These are phyloP conservation scores for Miniopterus natalensis DNA, from an alignment of 2,113 vertebrate species.

Conservation along the genomic window DNA sequence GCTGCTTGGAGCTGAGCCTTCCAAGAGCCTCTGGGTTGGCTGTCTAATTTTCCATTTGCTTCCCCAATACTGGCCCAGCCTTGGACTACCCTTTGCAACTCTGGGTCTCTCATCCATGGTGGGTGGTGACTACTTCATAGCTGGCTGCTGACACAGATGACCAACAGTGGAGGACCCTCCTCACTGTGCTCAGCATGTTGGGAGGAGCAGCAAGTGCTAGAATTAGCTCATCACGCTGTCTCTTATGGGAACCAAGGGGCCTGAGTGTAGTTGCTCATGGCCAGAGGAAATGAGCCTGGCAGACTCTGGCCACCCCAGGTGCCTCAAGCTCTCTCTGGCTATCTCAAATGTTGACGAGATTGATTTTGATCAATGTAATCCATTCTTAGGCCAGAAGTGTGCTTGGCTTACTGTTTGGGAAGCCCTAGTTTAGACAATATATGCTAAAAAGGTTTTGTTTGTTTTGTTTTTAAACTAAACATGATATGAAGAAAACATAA, in stretches of 20 bases:
- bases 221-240: neutral
- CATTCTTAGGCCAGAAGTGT: neutral
- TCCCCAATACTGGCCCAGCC: no score
- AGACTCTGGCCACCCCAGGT: neutral
- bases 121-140: neutral
- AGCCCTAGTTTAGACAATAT: neutral
- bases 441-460: neutral
- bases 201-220: neutral
- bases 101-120: neutral
- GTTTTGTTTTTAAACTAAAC: conserved; percentile 13
- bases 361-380: neutral
- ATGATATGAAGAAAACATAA: neutral
- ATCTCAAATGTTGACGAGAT: neutral
- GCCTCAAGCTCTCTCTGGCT: neutral
- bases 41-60: neutral
- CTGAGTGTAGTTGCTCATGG: neutral
- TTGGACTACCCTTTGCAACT: neutral
- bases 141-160: neutral
- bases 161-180: neutral
- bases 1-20: neutral
- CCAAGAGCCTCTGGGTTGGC: neutral
- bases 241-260: neutral
- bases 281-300: neutral
- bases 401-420: neutral
- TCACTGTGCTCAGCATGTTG: neutral